Percentiles rank a stretch among this genome's conserved stretches.
phyloP scores from a whole-genome alignment of 2,113 vertebrate genomes.

The Callipepla californica region DNA sequence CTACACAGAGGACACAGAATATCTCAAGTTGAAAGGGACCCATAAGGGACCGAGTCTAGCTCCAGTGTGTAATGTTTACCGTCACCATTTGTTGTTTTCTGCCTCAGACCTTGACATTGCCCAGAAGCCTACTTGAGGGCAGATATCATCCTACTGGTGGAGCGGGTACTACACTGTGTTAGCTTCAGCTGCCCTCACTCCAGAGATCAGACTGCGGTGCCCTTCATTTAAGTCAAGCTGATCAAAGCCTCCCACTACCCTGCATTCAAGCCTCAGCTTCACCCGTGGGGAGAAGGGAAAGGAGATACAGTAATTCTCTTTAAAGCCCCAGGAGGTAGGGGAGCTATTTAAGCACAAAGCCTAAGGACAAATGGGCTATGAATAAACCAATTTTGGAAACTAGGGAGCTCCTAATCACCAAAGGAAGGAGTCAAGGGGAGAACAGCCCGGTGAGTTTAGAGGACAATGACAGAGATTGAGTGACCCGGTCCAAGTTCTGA shows the following conservation, averaged over 20 bases:
- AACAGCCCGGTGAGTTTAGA: neutral
- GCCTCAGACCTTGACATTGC: neutral
- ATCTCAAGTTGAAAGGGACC: too few species aligned
- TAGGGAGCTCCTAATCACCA: constrained; percentile 6
- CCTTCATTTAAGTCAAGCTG: constrained; percentile 14
- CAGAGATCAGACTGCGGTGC: neutral
- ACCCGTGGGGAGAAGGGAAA: neutral
- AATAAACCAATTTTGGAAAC: constrained; percentile 46
- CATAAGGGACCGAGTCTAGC: too few species aligned
- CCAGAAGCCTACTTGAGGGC: neutral
- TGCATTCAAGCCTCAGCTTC: neutral
- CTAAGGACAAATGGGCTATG: constrained; percentile 49
- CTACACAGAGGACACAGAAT: neutral
- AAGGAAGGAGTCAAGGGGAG: neutral
- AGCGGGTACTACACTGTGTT: neutral
- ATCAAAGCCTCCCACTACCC: neutral
- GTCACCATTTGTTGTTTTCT: neutral
- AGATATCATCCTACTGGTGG: neutral
- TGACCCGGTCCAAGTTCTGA: neutral
- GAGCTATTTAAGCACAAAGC: constrained; percentile 46
- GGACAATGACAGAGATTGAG: constrained; percentile 7
- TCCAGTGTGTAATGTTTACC: neutral
- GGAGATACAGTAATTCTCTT: constrained; percentile 18
- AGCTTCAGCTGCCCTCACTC: neutral
- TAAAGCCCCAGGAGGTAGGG: constrained; percentile 26